A percentile compares a stretch with the other conserved stretches of the same genome.
Conservation (phyloP, 1,140 invertebrate genomes). For the Steinernema khuongi region DNA sequence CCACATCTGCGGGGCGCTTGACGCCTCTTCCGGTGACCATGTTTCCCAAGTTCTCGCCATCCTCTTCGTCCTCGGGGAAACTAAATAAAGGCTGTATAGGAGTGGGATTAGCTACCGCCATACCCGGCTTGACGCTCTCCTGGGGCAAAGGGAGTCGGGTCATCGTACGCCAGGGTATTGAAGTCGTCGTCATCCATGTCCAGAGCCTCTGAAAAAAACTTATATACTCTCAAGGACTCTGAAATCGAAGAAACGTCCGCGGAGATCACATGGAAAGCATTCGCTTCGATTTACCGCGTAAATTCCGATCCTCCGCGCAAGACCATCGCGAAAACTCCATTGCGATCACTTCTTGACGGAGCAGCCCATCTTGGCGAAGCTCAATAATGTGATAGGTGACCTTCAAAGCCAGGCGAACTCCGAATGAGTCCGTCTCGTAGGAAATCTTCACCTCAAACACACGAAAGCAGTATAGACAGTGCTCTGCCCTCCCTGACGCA, state of each 20-base stretch:
- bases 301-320: neutral
- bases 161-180: neutral
- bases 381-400: no score
- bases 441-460: no score
- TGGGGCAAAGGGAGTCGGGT: neutral
- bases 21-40: neutral
- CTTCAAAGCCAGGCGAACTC: no score
- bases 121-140: slow-evolving; percentile 1
- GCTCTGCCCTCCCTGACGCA: no score
- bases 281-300: neutral
- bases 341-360: no score
- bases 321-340: neutral
- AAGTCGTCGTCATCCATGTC: slow-evolving; percentile 12
- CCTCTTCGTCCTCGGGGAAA: neutral
- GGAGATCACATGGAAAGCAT: neutral
- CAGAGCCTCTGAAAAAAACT: neutral
- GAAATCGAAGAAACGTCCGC: neutral
- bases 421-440: no score
- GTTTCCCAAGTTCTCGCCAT: neutral
- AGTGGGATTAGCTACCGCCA: neutral
- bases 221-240: no score
- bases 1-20: neutral
- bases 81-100: neutral
- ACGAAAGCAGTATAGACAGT: no score
- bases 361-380: no score